Base-by-base conservation (phyloP, 1,140 invertebrate genomes). In the Pinna nobilis region DNA sequence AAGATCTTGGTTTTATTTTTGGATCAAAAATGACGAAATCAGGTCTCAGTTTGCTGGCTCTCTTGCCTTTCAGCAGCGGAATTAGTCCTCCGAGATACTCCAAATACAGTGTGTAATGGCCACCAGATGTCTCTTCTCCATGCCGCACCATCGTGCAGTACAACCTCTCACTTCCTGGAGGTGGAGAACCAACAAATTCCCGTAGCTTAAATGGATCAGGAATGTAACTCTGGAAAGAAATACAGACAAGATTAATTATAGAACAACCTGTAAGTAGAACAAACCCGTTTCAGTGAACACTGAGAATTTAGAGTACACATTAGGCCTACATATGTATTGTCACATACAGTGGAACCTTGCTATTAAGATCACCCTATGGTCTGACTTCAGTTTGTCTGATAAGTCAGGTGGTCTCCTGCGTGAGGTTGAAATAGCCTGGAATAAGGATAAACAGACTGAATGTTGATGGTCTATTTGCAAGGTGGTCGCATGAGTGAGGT, bases 21-120 rank as follows among this genome's bases (percentile, higher is more conserved):
- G 97, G 97, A 90, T 99, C 96, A 85, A 95, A 99, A 80, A 99
- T 99, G 35, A 99, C 95, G 89, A 99, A 99, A 88, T 99, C 98
- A 0, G 98, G 98, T 55, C 97, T 92, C 57, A 99, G 95, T 90
- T 99, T 99, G 85, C 96, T 98, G 5, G 95, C 98, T 65, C 97
- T 90, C 83, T 98, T 96, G 18, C 97, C 98, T 86, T 98, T 98
- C 15, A 99, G 91, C 41, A 99, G 91, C 0, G 98, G 98, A 59
- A 99, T 95, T 11, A 99, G 90, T 11, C 97, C 98, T 2, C 98
- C 98, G 1, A 99, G 90, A 86, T 99, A 98, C 88, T 99, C 88
- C 66, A 99, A 90, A 88, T 99, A 99, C 11, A 99, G 91, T 0
- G 97, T 98, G 86, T 98, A 99, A 82, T 94, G 95, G 3, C 94